Evolutionary conservation across 2,113 vertebrate genomes (phyloP).

Genomic region (Pelusios castaneus): DNA sequence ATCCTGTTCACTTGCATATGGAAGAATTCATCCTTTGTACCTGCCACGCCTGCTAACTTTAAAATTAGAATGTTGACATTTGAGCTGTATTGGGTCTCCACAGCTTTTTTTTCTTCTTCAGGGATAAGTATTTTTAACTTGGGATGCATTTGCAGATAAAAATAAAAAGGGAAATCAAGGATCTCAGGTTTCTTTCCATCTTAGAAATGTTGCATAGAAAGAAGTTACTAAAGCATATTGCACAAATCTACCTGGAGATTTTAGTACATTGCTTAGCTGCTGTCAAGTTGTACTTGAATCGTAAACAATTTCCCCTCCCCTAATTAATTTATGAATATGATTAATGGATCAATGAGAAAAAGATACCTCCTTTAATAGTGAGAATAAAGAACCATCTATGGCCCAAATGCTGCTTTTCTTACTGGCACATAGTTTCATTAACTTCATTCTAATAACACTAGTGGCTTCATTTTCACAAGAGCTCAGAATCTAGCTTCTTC

Average conservation of each 20-base stretch:
- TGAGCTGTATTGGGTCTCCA: slow-evolving; percentile 43
- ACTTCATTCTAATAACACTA: not conserved
- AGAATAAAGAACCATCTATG: not conserved
- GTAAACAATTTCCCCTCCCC: not conserved
- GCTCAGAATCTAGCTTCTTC: not conserved
- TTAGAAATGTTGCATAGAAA: not conserved
- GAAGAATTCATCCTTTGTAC: slow-evolving; percentile 58
- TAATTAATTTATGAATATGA: not conserved
- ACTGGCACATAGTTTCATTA: not conserved
- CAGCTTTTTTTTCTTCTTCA: slow-evolving; percentile 59
- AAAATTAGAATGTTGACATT: slow-evolving; percentile 67
- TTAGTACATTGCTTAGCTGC: not conserved
- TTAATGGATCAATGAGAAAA: not conserved
- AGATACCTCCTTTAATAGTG: not conserved
- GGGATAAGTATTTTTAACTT: slow-evolving; percentile 48
- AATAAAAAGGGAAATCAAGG: not conserved
- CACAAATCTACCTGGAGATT: not conserved
- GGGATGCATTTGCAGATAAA: slow-evolving; percentile 24
- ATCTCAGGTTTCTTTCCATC: not conserved
- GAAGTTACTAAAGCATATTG: not conserved
- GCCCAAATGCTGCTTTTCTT: not conserved
- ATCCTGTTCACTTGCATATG: slow-evolving; percentile 20
- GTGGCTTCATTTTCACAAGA: not conserved
- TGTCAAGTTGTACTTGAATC: accelerated
- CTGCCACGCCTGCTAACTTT: slow-evolving; percentile 47